Conservation (phyloP, 2,888 invertebrate species). For the Pachliopta kotzebuea region DNA sequence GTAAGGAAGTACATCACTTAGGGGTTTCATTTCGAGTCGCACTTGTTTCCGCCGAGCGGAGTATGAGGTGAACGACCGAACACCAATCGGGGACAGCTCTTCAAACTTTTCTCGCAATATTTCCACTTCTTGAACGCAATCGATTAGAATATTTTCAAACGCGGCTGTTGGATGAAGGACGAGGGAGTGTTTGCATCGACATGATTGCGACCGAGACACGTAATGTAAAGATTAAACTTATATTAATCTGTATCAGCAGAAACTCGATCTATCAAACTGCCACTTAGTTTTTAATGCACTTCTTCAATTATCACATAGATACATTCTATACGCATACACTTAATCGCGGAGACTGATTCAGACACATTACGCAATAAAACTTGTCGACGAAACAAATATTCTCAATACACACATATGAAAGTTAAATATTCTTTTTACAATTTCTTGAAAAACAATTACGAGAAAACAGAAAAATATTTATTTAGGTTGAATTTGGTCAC, state of each 20-base stretch:
- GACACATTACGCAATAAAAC: too few species aligned
- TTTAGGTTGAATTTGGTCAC: too few species aligned
- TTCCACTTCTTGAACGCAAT: slow-evolving; percentile 32
- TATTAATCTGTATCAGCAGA: slow-evolving; percentile 20
- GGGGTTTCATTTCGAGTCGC: slow-evolving; percentile 27
- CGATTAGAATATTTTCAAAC: slow-evolving; percentile 32
- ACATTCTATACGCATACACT: background rate
- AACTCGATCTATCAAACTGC: slow-evolving; percentile 23
- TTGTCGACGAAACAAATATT: background rate
- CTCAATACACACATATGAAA: background rate
- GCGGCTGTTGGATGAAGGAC: slow-evolving; percentile 20
- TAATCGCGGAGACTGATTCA: background rate
- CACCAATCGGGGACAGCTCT: slow-evolving; percentile 40
- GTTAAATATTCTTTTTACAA: too few species aligned
- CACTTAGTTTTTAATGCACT: slow-evolving; percentile 14
- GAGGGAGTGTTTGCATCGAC: slow-evolving; percentile 1
- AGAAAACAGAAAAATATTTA: too few species aligned
- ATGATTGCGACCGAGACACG: slow-evolving; percentile 35
- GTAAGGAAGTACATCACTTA: slow-evolving; percentile 27
- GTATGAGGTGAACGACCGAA: slow-evolving; percentile 39
- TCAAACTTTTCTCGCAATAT: slow-evolving; percentile 49
- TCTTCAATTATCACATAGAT: slow-evolving; percentile 12
- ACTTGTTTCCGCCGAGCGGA: slow-evolving; percentile 16
- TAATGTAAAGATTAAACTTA: slow-evolving; percentile 44
- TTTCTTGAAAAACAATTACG: too few species aligned